Conservation (phyloP, 2,888 invertebrate species). For the Eledona agricola region DNA sequence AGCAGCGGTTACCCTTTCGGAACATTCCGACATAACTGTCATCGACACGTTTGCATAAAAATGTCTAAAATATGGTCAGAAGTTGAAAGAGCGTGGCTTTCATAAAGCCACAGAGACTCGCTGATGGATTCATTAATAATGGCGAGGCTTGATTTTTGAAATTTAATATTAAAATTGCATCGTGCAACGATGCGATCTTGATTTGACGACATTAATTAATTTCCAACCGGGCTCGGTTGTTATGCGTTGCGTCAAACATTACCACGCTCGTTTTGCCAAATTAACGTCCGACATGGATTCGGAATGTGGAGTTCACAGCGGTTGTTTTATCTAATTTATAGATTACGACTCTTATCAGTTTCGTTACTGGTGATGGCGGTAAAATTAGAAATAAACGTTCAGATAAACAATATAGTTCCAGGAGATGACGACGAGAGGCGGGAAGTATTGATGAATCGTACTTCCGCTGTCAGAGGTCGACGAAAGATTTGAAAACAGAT, state of each 20-base stretch:
- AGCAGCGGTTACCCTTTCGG: conserved; percentile 60
- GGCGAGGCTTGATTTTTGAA: conserved; percentile 25
- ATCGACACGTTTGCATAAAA: conserved; percentile 62
- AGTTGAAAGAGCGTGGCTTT: too few relatives aligned
- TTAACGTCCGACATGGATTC: conserved; percentile 48
- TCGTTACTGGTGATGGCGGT: conserved; percentile 2
- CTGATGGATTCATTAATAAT: too few relatives aligned
- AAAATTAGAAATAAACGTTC: conserved; percentile 11
- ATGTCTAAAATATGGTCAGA: conserved; percentile 59
- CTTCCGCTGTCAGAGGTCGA: conserved; percentile 6
- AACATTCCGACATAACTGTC: conserved; percentile 60
- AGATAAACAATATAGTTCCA: conserved; percentile 13
- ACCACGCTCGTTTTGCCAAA: conserved; percentile 52
- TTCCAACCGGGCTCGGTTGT: conserved; percentile 47
- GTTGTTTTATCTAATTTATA: conserved; percentile 34
- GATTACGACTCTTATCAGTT: conserved; percentile 28
- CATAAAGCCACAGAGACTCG: too few relatives aligned
- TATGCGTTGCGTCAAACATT: conserved; percentile 57
- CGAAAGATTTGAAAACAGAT: conserved; percentile 17
- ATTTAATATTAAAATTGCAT: conserved; percentile 58
- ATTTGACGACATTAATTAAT: conserved; percentile 55
- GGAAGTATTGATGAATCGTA: conserved; percentile 15
- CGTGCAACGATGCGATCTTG: conserved; percentile 50
- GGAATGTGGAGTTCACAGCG: conserved; percentile 39
- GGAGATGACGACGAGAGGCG: conserved; percentile 1